Evolutionary conservation across 2,113 vertebrate species (phyloP).

Genomic region (Nanorana parkeri): DNA sequence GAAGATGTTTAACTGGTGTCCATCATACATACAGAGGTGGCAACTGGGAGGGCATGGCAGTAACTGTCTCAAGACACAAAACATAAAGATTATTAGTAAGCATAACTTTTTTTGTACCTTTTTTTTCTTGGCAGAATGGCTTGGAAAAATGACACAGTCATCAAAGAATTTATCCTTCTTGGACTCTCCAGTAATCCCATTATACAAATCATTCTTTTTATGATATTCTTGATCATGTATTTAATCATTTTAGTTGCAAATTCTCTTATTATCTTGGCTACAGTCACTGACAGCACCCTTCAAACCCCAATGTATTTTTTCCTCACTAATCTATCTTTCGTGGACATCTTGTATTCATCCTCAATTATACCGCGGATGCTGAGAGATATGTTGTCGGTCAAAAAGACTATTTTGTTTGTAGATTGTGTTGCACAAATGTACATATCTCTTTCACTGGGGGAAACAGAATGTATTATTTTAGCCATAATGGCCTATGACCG

Average conservation of each 20-base stretch:
- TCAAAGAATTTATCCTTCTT: slow-evolving; percentile 7
- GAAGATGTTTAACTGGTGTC: too few species aligned
- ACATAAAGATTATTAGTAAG: too few species aligned
- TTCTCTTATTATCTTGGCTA: slow-evolving; percentile 59
- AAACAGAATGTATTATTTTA: slow-evolving; percentile 61
- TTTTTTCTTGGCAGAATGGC: background rate
- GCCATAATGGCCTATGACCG: slow-evolving; percentile 61
- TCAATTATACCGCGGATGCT: slow-evolving; percentile 61
- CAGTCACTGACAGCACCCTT: background rate
- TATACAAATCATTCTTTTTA: slow-evolving; percentile 56
- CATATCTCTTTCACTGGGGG: slow-evolving; percentile 59
- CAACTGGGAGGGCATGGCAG: too few species aligned
- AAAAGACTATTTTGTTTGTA: slow-evolving; percentile 57
- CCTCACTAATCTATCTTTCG: slow-evolving; percentile 14
- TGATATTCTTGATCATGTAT: slow-evolving; percentile 59
- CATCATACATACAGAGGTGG: too few species aligned
- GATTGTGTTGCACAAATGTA: slow-evolving; percentile 62
- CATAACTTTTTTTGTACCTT: too few species aligned
- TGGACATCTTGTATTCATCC: slow-evolving; percentile 63
- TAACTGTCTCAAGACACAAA: too few species aligned
- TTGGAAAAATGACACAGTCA: background rate
- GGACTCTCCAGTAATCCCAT: slow-evolving; percentile 7
- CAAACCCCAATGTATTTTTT: slow-evolving; percentile 26
- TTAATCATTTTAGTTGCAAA: slow-evolving; percentile 58
- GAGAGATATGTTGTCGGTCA: slow-evolving; percentile 57